These are phyloP conservation scores for Drosophila elegans DNA, from an alignment of 1,140 invertebrate species.

Conservation along the genomic window DNA sequence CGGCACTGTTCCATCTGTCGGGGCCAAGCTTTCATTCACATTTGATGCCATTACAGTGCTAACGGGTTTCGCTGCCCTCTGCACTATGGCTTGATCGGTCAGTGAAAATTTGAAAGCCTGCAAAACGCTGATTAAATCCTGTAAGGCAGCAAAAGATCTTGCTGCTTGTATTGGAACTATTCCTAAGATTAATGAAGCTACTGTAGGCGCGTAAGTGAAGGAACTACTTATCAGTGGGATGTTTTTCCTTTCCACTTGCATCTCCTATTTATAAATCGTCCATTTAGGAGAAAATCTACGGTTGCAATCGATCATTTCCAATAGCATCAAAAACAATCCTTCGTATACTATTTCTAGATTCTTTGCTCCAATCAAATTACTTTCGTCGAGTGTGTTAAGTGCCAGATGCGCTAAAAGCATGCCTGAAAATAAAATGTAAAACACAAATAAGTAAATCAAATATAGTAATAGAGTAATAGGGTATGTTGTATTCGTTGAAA, in stretches of 20 bases:
- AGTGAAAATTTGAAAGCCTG: neutral
- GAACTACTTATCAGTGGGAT: constrained; percentile 69
- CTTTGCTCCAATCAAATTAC: neutral
- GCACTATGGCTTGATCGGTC: constrained; percentile 1
- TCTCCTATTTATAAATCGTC: constrained; percentile 51
- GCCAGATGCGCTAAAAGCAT: constrained; percentile 5
- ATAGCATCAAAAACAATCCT: neutral
- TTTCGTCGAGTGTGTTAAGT: neutral
- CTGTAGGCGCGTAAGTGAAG: constrained; percentile 47
- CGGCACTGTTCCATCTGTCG: constrained; percentile 9
- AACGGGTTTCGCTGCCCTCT: neutral
- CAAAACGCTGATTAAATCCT: constrained; percentile 9
- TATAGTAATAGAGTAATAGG: neutral
- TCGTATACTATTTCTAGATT: neutral
- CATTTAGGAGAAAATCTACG: constrained; percentile 17
- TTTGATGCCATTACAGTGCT: constrained; percentile 56
- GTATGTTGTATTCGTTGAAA: too few species aligned
- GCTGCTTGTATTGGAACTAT: constrained; percentile 12
- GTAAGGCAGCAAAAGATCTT: neutral
- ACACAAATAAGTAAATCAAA: neutral
- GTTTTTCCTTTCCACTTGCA: constrained; percentile 58
- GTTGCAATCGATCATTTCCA: neutral
- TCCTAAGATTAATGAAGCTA: constrained; percentile 33
- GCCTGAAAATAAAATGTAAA: constrained; percentile 4
- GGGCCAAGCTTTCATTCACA: constrained; percentile 27